These are phyloP conservation scores for Chromobotia macracanthus DNA, from an alignment of 2,797 vertebrate genomes.

Conservation along the genomic window DNA sequence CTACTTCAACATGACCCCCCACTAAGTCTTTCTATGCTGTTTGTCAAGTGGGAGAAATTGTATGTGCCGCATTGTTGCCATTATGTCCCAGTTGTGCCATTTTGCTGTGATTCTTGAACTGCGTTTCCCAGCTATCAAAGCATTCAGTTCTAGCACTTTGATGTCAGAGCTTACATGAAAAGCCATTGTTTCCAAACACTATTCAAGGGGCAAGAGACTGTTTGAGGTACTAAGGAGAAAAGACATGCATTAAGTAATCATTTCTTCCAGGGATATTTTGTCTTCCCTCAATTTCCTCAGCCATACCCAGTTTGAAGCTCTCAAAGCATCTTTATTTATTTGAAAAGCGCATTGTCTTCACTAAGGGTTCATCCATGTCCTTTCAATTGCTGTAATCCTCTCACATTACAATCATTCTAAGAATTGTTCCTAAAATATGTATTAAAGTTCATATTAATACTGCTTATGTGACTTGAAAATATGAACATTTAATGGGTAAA, in stretches of 20 bases:
- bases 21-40: not conserved
- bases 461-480: not conserved
- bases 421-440: not conserved
- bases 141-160: slow-evolving; percentile 31
- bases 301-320: not conserved
- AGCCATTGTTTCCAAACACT: not conserved
- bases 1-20: not conserved
- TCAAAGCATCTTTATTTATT: slow-evolving; percentile 21
- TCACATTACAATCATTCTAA: not conserved
- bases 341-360: slow-evolving; percentile 3
- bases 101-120: slow-evolving; percentile 37
- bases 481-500: not conserved
- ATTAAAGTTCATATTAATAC: too few species aligned
- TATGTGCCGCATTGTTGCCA: slow-evolving; percentile 38
- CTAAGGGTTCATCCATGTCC: not conserved
- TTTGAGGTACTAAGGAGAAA: slow-evolving; percentile 32
- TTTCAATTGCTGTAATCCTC: not conserved
- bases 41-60: slow-evolving; percentile 13
- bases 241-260: slow-evolving; percentile 33
- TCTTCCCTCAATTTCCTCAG: slow-evolving; percentile 6
- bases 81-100: slow-evolving; percentile 40
- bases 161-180: slow-evolving; percentile 28
- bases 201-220: slow-evolving; percentile 9
- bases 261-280: not conserved
- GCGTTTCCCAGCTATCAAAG: slow-evolving; percentile 31